Conservation (phyloP, 2,113 vertebrate genomes). For the Cisticola juncidis region DNA sequence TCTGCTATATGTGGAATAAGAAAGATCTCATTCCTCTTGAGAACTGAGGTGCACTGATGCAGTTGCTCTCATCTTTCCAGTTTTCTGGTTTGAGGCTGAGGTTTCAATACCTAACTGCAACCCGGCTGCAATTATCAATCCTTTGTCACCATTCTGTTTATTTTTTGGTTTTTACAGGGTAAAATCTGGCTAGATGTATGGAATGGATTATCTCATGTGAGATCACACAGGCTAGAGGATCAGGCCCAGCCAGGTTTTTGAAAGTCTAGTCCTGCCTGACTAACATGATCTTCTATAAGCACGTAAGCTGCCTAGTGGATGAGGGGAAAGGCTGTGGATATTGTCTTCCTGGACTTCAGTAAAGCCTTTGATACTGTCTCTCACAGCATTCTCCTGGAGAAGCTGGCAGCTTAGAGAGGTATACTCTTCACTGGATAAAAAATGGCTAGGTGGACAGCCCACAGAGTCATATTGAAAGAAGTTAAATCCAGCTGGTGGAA, state of each 20-base stretch:
- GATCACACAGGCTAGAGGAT: neutral
- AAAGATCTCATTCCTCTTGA: neutral
- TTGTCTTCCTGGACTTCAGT: neutral
- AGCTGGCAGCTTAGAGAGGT: neutral
- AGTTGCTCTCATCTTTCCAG: neutral
- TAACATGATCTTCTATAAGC: too few relatives aligned
- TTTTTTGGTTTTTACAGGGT: neutral
- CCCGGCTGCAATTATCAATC: neutral
- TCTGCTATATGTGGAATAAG: neutral
- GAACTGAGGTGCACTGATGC: neutral
- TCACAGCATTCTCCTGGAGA: neutral
- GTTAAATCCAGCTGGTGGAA: neutral
- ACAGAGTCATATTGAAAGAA: neutral
- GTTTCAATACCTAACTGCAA: neutral
- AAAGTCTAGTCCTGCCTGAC: neutral
- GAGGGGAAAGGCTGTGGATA: neutral
- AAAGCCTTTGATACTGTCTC: neutral
- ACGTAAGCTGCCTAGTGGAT: neutral
- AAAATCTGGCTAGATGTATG: neutral
- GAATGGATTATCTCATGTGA: neutral
- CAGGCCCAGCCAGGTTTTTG: neutral
- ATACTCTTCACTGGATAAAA: neutral
- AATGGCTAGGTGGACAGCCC: neutral
- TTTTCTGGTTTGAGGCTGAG: neutral
- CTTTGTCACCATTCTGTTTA: neutral